Conservation (phyloP, 2,113 vertebrate species). For the Trinectes maculatus region DNA sequence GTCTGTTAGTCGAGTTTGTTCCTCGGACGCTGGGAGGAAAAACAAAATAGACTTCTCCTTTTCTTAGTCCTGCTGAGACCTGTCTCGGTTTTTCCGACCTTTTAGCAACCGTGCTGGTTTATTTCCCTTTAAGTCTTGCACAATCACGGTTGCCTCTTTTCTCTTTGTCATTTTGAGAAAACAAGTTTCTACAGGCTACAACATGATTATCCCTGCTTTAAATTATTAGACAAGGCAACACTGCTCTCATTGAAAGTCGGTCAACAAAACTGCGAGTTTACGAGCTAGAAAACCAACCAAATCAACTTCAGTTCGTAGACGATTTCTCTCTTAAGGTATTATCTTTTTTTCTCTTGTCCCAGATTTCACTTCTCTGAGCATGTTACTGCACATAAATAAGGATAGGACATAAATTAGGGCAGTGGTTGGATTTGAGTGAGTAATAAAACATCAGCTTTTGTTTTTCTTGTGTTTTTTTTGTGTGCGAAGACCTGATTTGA, state of each 20-base stretch:
- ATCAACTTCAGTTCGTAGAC: too few species aligned
- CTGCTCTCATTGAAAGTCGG: too few species aligned
- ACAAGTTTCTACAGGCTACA: slow-evolving; percentile 8
- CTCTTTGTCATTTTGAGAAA: not conserved
- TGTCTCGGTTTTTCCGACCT: slow-evolving; percentile 22
- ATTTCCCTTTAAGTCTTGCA: not conserved
- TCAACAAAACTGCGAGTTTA: too few species aligned
- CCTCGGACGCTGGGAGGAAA: slow-evolving; percentile 27
- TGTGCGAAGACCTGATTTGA: too few species aligned
- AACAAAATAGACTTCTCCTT: slow-evolving; percentile 29
- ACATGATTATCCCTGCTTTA: not conserved
- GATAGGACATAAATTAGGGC: slow-evolving; percentile 36
- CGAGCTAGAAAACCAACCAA: too few species aligned
- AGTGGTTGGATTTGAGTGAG: slow-evolving; percentile 19
- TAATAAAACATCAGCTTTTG: slow-evolving; percentile 5
- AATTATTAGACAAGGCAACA: too few species aligned
- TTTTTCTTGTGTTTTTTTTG: slow-evolving; percentile 3
- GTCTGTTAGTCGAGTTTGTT: slow-evolving; percentile 12
- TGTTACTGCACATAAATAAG: slow-evolving; percentile 45
- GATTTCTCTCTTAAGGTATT: not conserved
- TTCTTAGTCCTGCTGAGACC: slow-evolving; percentile 40
- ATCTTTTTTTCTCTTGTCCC: slow-evolving; percentile 27
- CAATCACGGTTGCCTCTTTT: not conserved
- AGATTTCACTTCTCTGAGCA: slow-evolving; percentile 38
- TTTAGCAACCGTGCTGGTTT: slow-evolving; percentile 1